Base-by-base conservation (phyloP, 2,797 vertebrate genomes). In the Hypotaenidia okinawae region DNA sequence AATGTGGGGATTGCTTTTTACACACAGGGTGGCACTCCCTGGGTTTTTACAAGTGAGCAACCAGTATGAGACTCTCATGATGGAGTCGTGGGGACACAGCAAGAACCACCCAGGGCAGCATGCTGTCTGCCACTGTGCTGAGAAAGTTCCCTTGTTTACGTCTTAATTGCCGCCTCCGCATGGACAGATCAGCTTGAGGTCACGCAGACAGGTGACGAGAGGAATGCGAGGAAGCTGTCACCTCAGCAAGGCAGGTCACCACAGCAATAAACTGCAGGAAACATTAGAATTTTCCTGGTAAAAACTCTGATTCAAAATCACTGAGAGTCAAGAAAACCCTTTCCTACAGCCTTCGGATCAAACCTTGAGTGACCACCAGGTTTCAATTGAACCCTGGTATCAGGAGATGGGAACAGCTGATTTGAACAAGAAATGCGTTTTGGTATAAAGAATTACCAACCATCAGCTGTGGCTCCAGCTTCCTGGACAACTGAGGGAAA, bases 61-160 rank as follows among this genome's bases (percentile, higher is more conserved):
- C 25, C 25, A 52, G 14, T 6, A 25, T 2, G 8, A 49, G 43
- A 11, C 45, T 52, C 47, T n/a, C 0, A 0, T 67, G 90, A 43
- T 5, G 7, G 66, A 58, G 63, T 45, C 8, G 5, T 16, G 30
- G 59, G 47, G 70, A 73, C 84, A 70, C 0, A 0, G 59, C 1
- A 16, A 89, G 61, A 43, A 13, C 4, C 22, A 25, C 59, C 43
- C 35, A 37, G 80, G 59, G 30, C 55, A 27, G 43, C 70, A 75
- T 0, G 16, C 5, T 64, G 41, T 45, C 87, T 22, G 79, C 43
- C 63, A 16, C 22, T 1, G 0, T 24, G 68, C 68, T 87, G 94
- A 76, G 96, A 91, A 96, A 93, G 89, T 94, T 90, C 49, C 90
- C 84, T 87, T 93, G 69, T 86, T 89, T 89, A 74, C 9, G 16